Percentiles rank a stretch among this genome's conserved stretches.
Conservation (phyloP, 64 coral and sea anemone genomes). For the Stichodactyla mertensii region DNA sequence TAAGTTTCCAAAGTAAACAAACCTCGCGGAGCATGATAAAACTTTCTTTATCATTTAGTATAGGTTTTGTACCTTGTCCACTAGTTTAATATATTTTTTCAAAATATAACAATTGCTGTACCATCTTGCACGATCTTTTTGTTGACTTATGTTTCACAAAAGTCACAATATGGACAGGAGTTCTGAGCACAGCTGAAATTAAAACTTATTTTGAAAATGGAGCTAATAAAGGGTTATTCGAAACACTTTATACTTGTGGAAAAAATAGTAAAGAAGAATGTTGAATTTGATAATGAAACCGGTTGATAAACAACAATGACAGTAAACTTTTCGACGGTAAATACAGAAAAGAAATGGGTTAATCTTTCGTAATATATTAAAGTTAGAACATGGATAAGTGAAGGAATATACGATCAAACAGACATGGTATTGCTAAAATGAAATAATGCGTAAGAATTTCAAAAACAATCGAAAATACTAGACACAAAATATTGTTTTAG, state of each 20-base stretch:
- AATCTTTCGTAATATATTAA: not conserved
- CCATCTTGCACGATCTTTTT: not conserved
- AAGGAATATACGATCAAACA: not conserved
- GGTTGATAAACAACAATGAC: not conserved
- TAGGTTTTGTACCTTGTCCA: not conserved
- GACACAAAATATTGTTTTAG: not conserved
- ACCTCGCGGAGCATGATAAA: not conserved
- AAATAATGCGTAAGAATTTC: not conserved
- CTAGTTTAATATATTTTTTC: no score
- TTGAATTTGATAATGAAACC: not conserved
- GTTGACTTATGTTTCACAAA: not conserved
- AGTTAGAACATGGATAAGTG: not conserved
- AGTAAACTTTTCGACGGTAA: not conserved
- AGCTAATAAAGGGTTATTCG: no score
- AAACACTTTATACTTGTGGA: no score
- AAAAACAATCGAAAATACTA: slow-evolving; percentile 1
- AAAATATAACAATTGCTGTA: not conserved
- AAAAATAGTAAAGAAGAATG: no score
- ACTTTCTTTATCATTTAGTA: not conserved
- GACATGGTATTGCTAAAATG: not conserved
- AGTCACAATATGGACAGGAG: not conserved
- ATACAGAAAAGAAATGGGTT: not conserved
- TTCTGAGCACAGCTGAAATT: not conserved
- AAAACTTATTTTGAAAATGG: not conserved
- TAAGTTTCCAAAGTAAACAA: not conserved